Evolutionary conservation across 2,797 vertebrate genomes (phyloP).

Genomic region (Cossypha heuglini): DNA sequence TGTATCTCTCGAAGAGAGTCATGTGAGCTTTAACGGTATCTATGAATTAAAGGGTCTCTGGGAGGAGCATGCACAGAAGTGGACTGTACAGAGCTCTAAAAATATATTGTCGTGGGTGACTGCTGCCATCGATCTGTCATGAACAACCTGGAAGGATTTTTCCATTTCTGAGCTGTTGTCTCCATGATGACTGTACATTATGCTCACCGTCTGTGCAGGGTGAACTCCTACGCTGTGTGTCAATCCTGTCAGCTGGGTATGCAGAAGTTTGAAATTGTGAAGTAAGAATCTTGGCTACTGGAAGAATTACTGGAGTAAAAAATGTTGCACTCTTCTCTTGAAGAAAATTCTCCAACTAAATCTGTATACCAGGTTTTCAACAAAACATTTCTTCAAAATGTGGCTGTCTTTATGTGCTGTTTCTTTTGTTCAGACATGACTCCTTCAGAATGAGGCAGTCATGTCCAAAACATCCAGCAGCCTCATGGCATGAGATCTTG

Average conservation of each 20-base stretch:
- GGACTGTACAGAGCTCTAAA: background rate
- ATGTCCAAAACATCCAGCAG: background rate
- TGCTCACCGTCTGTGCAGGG: slow-evolving; percentile 28
- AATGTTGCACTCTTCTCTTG: background rate
- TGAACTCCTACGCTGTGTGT: background rate
- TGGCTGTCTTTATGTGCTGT: background rate
- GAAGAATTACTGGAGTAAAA: background rate
- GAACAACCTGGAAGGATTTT: slow-evolving; percentile 30
- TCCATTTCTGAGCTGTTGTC: background rate
- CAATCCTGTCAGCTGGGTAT: background rate
- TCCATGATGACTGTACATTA: slow-evolving; percentile 4
- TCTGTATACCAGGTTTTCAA: background rate
- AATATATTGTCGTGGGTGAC: background rate
- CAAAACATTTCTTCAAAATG: background rate
- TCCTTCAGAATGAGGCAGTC: background rate
- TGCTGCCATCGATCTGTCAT: slow-evolving; percentile 26
- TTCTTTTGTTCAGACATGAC: background rate
- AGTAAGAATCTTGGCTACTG: background rate
- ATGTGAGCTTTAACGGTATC: background rate
- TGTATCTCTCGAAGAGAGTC: background rate
- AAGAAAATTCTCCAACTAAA: background rate
- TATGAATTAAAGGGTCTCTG: slow-evolving; percentile 13
- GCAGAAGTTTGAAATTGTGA: background rate
- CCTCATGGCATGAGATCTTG: background rate
- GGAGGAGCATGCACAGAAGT: background rate